A percentile compares a stretch with the other conserved stretches of the same genome.
Conservation (phyloP, 1,140 invertebrate genomes). For the Heliconius congener region DNA sequence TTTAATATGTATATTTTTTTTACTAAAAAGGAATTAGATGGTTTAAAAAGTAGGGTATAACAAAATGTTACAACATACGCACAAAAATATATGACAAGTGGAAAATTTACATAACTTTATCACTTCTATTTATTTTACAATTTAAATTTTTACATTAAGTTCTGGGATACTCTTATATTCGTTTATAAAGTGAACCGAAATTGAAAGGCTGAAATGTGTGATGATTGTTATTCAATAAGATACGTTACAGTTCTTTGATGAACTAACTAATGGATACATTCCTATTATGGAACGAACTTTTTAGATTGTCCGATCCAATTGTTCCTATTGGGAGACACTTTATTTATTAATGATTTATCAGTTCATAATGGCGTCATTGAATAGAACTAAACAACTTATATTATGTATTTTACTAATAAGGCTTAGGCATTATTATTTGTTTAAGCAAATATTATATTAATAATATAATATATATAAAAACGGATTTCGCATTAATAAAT, state of each 20-base stretch:
- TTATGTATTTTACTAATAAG: too few species aligned
- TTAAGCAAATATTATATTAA: too few species aligned
- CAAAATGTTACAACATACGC: too few species aligned
- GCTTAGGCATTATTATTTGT: too few species aligned
- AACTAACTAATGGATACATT: neutral
- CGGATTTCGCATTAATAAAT: neutral
- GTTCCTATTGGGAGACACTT: neutral
- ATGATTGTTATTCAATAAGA: neutral
- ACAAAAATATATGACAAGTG: too few species aligned
- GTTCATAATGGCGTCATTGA: neutral
- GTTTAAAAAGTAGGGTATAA: too few species aligned
- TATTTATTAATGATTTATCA: slow-evolving; percentile 1
- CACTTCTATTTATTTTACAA: too few species aligned
- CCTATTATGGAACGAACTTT: neutral
- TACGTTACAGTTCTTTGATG: neutral
- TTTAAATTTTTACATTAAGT: neutral
- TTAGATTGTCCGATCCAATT: neutral
- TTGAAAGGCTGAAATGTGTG: slow-evolving; percentile 8
- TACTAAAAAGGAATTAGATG: too few species aligned
- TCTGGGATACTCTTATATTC: neutral
- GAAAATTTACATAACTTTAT: too few species aligned
- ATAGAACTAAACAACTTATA: too few species aligned
- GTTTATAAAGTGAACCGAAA: neutral
- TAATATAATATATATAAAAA: neutral
- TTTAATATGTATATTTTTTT: too few species aligned